Base-by-base conservation (phyloP, 2,797 vertebrate species). In the Borostomias antarcticus region DNA sequence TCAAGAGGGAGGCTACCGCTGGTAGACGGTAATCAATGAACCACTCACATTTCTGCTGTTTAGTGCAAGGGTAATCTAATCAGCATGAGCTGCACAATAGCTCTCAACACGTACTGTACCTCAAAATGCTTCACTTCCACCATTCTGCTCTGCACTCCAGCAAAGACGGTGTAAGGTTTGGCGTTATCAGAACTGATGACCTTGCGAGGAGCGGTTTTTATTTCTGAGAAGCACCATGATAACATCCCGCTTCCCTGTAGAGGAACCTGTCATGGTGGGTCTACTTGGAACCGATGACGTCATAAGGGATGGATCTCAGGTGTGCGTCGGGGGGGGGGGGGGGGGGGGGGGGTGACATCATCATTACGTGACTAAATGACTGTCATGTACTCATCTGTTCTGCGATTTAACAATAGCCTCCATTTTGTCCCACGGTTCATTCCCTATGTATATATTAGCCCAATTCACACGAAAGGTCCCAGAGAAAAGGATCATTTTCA, bases 171-270 rank as follows among this genome's bases (percentile, higher is more conserved):
- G 64, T 23, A 66, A 37, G 2, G 28, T 17, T 35, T 47, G 13
- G 56, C 30, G 23, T 58, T 37, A 13, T 40, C 19, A 26, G 32
- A 11, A 75, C 37, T 76, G 78, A 66, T 88, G 87, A 89, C 88
- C 86, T 90, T 90, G 88, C 84, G 76, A 77, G 77, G 81, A 68
- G 62, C 70, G 77, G 68, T 81, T 83, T 81, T 83, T 81, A 70
- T 76, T 66, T 78, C 81, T 80, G 58, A 69, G 73, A 73, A 81
- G 77, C 69, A 80, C 70, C 74, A 73, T 26, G 51, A 81, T 79
- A 83, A 73, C 75, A 66, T 72, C 74, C 58, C 78, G 64, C 70
- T 72, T 13, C 40, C 65, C 65, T 70, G 73, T 66, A 63, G 33
- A 71, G 64, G 28, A 8, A 25, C 17, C n/a, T 62, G 58, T 4